Base-by-base conservation (phyloP, 2,113 vertebrate species). In the Tupaia tana region DNA sequence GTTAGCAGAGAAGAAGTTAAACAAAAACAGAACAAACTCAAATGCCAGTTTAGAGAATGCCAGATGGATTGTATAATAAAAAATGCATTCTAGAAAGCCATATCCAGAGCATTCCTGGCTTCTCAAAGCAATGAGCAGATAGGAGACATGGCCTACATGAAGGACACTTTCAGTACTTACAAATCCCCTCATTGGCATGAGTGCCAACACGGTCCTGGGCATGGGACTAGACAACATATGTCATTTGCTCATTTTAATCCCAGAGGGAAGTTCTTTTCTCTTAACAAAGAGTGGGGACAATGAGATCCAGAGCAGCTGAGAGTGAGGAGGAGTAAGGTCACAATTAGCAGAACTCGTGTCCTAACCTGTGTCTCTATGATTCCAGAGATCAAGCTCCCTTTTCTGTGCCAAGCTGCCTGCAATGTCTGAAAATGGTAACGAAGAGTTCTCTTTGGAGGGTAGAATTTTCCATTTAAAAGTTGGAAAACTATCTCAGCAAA, bases 1-100 rank as follows among this genome's bases (percentile, higher is more conserved):
- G 7, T 87, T 90, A 78, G 19, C 34, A 77, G 79, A 77, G 31
- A 79, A 82, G 24, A 86, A 54, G 70, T 52, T 66, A 59, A 84
- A 67, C 10, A 71, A 86, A 93, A 87, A 25, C 4, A 25, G 66
- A 66, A 34, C 31, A 83, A 70, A 80, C 43, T 43, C 34, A 89
- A 58, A 74, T 82, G 34, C 24, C 8, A 63, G 7, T 52, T 87
- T 79, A 69, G 29, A 73, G 8, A 67, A 75, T 74, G 9, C 0
- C n/a, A 69, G 11, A 74, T 58, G 25, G 11, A 18, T 77, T 71
- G 69, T 75, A 19, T 58, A 34, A 11, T 67, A 71, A 71, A 71
- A 11, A 82, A 61, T 19, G 20, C 7, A n/a, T 22, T 31, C 91
- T 15, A n/a, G 24, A 78, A 29, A 93, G 43, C 0, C 61, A 69